Base-by-base conservation (phyloP, 1,140 invertebrate genomes). In the Aphis gossypii region DNA sequence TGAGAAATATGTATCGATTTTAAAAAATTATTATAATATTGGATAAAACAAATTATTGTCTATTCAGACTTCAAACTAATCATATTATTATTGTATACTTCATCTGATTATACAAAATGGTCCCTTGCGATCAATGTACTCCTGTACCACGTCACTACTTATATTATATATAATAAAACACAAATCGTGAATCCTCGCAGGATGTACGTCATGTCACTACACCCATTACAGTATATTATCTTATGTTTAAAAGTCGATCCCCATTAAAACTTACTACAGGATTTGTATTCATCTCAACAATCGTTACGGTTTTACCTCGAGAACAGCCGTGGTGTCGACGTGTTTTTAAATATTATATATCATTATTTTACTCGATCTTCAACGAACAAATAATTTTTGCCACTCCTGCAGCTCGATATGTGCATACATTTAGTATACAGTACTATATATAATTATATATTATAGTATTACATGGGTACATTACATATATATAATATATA, bases 271-370 rank as follows among this genome's bases (percentile, higher is more conserved):
- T 76, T 76, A 35, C 0, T 76, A 18, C 6, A 5, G 14, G 30
- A n/a, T 76, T 76, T n/a, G 30, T 76, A 76, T 76, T 76, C 60
- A 76, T 76, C 60, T 68, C 30, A 9, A 25, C 30, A 9, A 30
- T 68, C 60, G 60, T 76, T 76, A 76, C 30, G n/a, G 60, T n/a
- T 76, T n/a, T 76, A 76, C 60, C 60, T 76, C 60, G 60, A 76
- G 60, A 30, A 76, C n/a, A 76, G 60, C 18, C n/a, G n/a, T 76
- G n/a, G 60, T 76, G n/a, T 76, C 30, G 25, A 18, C 60, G 60
- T n/a, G 14, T 76, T 76, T 76, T 76, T 76, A 76, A 76, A 76
- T n/a, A 76, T 76, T n/a, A 35, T 18, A 14, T n/a, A 68, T 68
- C n/a, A 68, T 18, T 68, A 76, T 76, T 76, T 76, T 76, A 76